A percentile compares a stretch with the other conserved stretches of the same genome.
phyloP scores from a whole-genome alignment of 53 echinoderm and acorn worm species.

The Paelopatides confundens region DNA sequence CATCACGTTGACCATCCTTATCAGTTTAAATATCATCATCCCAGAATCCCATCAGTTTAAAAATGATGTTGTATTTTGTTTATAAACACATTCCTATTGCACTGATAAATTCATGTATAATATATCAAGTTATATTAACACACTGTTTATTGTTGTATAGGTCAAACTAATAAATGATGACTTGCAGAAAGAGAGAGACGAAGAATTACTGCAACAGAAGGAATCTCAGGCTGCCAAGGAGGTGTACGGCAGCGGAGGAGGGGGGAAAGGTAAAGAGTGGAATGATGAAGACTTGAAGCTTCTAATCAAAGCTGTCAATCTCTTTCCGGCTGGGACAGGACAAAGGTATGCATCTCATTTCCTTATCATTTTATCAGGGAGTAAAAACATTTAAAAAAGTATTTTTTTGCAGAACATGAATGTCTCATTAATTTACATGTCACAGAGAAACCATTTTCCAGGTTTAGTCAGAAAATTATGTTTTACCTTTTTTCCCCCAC shows the following conservation, averaged over 20 bases:
- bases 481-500: too few relatives aligned
- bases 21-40: too few relatives aligned
- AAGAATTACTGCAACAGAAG: constrained; percentile 79
- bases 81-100: too few relatives aligned
- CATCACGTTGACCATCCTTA: too few relatives aligned
- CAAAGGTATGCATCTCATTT: constrained; percentile 67
- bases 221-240: constrained; percentile 67
- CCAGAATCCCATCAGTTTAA: too few relatives aligned
- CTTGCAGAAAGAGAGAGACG: constrained; percentile 76
- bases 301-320: constrained; percentile 91
- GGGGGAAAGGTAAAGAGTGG: constrained; percentile 76
- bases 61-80: too few relatives aligned
- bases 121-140: too few relatives aligned
- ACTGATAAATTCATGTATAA: too few relatives aligned
- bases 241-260: constrained; percentile 62
- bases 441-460: background rate
- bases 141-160: too few relatives aligned
- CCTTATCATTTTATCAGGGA: background rate
- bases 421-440: background rate
- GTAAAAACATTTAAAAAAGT: too few relatives aligned
- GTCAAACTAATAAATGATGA: constrained; percentile 71
- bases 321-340: constrained; percentile 92
- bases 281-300: constrained; percentile 80
- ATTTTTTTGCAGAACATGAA: too few relatives aligned
- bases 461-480: background rate